phyloP scores from a whole-genome alignment of 2,888 invertebrate species.

The Mesorhabditis belari region DNA sequence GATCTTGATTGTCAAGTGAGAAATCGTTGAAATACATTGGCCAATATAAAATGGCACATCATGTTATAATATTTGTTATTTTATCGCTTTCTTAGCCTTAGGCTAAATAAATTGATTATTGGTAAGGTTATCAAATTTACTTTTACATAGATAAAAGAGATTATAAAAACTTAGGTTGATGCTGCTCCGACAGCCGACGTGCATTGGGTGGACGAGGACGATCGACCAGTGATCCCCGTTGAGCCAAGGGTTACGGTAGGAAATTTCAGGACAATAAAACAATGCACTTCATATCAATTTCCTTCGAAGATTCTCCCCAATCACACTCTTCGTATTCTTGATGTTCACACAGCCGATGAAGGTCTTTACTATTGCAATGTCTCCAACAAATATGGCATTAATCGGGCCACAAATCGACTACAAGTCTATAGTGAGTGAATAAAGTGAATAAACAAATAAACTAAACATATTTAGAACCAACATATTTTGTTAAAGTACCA shows the following conservation, averaged over 20 bases:
- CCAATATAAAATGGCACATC: too few species aligned
- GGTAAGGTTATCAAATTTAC: too few species aligned
- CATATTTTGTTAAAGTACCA: conserved; percentile 46
- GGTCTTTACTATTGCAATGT: conserved; percentile 53
- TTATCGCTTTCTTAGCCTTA: too few species aligned
- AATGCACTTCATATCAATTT: not conserved
- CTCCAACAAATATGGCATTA: conserved; percentile 51
- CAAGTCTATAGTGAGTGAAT: conserved; percentile 47
- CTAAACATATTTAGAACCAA: conserved; percentile 42
- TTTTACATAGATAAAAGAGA: too few species aligned
- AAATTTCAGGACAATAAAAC: not conserved
- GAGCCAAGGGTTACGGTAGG: conserved; percentile 24
- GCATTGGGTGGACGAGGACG: conserved; percentile 50
- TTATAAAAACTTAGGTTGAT: too few species aligned
- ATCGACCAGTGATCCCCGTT: conserved; percentile 26
- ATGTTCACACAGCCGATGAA: conserved; percentile 45
- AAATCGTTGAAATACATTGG: too few species aligned
- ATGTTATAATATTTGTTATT: too few species aligned
- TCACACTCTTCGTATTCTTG: conserved; percentile 46
- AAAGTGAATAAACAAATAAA: too few species aligned
- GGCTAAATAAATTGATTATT: too few species aligned
- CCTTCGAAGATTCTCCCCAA: conserved; percentile 41
- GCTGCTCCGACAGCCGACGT: conserved; percentile 50
- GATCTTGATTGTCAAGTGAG: conserved; percentile 43
- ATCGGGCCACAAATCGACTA: conserved; percentile 46